These are phyloP conservation scores for Leptinotarsa juncta DNA, from an alignment of 2,888 invertebrate species.

Conservation along the genomic window DNA sequence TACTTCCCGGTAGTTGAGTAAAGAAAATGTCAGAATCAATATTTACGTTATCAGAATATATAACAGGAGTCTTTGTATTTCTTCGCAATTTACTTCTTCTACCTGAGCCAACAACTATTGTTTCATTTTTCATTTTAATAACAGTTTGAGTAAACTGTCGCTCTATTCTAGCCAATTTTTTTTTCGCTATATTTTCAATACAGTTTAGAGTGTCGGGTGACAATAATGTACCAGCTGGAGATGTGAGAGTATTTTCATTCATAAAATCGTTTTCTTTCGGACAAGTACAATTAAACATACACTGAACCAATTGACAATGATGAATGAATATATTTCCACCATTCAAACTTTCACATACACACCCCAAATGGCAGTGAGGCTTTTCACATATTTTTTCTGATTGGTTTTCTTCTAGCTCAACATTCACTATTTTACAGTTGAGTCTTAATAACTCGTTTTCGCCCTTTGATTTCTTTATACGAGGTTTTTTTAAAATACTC, in stretches of 20 bases:
- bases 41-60: slow-evolving; percentile 70
- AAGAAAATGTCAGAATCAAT: slow-evolving; percentile 37
- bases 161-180: slow-evolving; percentile 74
- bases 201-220: slow-evolving; percentile 59
- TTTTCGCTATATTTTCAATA: slow-evolving; percentile 68
- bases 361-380: slow-evolving; percentile 73
- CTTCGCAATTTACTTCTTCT: slow-evolving; percentile 68
- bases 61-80: slow-evolving; percentile 72
- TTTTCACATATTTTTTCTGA: slow-evolving; percentile 66
- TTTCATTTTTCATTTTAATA: slow-evolving; percentile 74
- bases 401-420: slow-evolving; percentile 58
- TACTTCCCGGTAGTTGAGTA: slow-evolving; percentile 27
- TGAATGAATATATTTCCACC: slow-evolving; percentile 62
- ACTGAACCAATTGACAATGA: slow-evolving; percentile 74
- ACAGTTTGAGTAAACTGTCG: slow-evolving; percentile 80
- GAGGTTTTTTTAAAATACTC: slow-evolving; percentile 37
- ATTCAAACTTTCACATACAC: slow-evolving; percentile 73
- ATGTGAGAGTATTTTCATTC: slow-evolving; percentile 49
- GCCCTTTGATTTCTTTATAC: slow-evolving; percentile 48
- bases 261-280: slow-evolving; percentile 45
- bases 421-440: slow-evolving; percentile 75
- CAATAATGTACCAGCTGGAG: slow-evolving; percentile 58
- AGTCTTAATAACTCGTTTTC: slow-evolving; percentile 71
- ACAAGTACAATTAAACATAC: slow-evolving; percentile 73
- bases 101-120: slow-evolving; percentile 72